Conservation (phyloP, 2,113 vertebrate species). For the Myotis yumanensis region DNA sequence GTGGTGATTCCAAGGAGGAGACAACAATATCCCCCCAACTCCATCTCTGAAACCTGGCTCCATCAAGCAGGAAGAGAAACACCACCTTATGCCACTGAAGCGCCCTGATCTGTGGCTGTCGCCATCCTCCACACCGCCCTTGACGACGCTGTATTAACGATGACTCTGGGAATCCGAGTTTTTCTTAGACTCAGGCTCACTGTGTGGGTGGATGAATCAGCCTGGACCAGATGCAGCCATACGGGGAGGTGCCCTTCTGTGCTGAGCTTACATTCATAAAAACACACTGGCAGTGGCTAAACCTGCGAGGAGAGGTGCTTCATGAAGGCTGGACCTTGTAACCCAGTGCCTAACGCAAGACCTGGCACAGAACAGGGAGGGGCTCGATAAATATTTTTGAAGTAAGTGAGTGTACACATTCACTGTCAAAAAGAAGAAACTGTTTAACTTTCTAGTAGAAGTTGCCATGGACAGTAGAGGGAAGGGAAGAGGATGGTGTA, state of each 20-base stretch:
- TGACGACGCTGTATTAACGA: neutral
- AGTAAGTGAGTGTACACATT: neutral
- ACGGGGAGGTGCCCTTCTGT: accelerated
- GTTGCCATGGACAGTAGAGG: neutral
- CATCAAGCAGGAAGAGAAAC: neutral
- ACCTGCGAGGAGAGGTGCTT: neutral
- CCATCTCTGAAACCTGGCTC: neutral
- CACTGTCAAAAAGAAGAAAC: slow-evolving; percentile 24
- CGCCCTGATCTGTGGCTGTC: neutral
- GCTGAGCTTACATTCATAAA: neutral
- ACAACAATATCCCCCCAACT: neutral
- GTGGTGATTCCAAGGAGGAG: neutral
- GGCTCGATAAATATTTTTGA: slow-evolving; percentile 9
- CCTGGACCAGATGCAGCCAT: neutral
- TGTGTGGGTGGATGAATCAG: neutral
- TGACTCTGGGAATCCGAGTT: slow-evolving; percentile 3
- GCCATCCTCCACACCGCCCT: neutral
- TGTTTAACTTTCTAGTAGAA: neutral
- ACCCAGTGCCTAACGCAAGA: neutral
- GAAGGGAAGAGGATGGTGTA: neutral
- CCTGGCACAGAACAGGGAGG: neutral
- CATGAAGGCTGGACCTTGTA: neutral
- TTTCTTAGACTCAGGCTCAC: neutral
- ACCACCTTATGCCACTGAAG: neutral
- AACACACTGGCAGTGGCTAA: neutral